Evolutionary conservation across 2,797 vertebrate species (phyloP), one percentile per base, ranked within the genome.

Genomic region (Peromyscus melanophrys): DNA sequence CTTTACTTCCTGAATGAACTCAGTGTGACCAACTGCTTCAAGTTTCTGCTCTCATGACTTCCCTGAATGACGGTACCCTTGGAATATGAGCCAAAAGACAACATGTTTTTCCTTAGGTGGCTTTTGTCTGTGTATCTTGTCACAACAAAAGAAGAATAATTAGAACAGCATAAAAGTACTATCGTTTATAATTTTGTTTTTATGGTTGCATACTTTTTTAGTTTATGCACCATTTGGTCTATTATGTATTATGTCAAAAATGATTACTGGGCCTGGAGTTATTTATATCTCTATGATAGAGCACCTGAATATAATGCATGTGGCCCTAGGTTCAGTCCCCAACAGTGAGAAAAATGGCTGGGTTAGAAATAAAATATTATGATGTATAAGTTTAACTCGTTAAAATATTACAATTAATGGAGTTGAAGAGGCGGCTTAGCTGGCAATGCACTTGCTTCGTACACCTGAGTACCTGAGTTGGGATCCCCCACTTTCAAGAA

Each of bases 331-430:
- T 25, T 40, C 5, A 46, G 46, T 40, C 9, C 6, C 8, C n/a
- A 89, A 1, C 17, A 31, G 13, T 73, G 17, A 75, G 7, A 89
- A 75, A 31, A 43, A 43, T 19, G 40, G 31, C 1, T 59, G 40
- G 65, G 12, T 83, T 78, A 75, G 69, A 46, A 77, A 61, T 1
- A 90, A 21, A 57, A 12, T 96, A 10, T 4, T 93, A 12, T 63
- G 9, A 76, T 49, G 49, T 57, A n/a, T 81, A 61, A 31, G 52
- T 96, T 95, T 95, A 71, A 95, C 40, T 80, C 14, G 46, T 71
- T 71, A n/a, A 11, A 73, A 57, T 61, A 43, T 52, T 10, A 34
- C 77, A 81, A 73, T 92, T 40, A 78, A 90, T 61, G 14, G 49
- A 37, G 12, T 4, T 52, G 31, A 9, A 71, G 67, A 29, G 49